A percentile compares a stretch with the other conserved stretches of the same genome.
Evolutionary conservation across 2,113 vertebrate genomes (phyloP).

Genomic region (Echinops telfairi): DNA sequence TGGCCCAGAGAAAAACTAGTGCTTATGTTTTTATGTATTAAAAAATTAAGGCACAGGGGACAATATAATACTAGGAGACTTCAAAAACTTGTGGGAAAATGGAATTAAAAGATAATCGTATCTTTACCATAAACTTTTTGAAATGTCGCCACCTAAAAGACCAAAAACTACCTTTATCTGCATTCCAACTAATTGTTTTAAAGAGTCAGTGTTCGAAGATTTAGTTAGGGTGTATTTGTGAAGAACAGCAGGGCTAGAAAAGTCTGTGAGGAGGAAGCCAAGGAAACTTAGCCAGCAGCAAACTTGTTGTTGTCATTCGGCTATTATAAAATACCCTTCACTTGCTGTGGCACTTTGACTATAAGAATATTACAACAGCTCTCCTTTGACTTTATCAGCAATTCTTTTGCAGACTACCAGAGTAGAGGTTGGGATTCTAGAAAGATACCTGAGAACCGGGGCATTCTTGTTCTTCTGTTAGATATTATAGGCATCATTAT

Average conservation of each 20-base stretch:
- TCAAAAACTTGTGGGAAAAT: too few species aligned
- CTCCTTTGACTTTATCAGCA: constrained; percentile 33
- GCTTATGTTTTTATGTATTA: not conserved
- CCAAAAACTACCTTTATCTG: not conserved
- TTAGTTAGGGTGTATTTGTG: constrained; percentile 2
- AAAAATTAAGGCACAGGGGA: not conserved
- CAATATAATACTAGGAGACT: not conserved
- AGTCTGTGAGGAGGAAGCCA: not conserved
- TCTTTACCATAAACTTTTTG: too few species aligned
- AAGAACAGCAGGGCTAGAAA: constrained; percentile 26
- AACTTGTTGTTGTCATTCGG: constrained; percentile 45
- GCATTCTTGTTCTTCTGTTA: constrained; percentile 29
- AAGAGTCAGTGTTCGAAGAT: not conserved
- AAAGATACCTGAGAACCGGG: constrained; percentile 12
- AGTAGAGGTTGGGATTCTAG: constrained; percentile 17
- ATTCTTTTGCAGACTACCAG: constrained; percentile 16
- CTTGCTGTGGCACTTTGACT: constrained; percentile 28
- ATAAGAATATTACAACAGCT: not conserved
- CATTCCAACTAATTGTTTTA: not conserved
- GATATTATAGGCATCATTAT: constrained; percentile 23
- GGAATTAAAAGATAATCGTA: too few species aligned
- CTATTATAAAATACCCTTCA: not conserved
- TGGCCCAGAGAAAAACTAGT: too few species aligned
- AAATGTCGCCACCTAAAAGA: too few species aligned
- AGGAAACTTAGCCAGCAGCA: not conserved